Percentiles rank a stretch among this genome's conserved stretches.
phyloP scores from a whole-genome alignment of 2,797 vertebrate genomes.

The Danio aesculapii region DNA sequence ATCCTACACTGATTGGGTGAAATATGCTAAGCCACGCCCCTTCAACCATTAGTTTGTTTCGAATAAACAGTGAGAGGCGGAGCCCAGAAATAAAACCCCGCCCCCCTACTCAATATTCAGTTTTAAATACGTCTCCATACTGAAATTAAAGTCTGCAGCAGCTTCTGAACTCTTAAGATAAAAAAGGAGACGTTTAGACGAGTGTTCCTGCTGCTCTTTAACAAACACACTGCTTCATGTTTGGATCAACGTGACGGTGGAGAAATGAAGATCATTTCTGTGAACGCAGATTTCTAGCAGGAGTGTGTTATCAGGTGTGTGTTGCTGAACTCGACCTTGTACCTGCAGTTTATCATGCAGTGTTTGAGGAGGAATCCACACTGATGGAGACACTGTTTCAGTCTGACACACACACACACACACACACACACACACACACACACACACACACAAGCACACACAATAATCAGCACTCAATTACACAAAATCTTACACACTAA shows the following conservation, averaged over 20 bases:
- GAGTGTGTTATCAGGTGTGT: not conserved
- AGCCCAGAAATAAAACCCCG: no score
- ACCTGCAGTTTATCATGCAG: not conserved
- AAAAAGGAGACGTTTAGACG: not conserved
- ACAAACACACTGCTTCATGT: not conserved
- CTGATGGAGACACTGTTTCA: slow-evolving; percentile 33
- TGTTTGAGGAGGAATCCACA: not conserved
- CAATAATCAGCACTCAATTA: not conserved
- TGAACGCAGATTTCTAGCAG: not conserved
- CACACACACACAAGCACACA: slow-evolving; percentile 23
- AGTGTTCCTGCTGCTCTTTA: not conserved
- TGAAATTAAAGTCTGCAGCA: no score
- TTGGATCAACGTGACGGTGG: no score
- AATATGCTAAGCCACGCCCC: no score
- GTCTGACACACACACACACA: slow-evolving; percentile 25
- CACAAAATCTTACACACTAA: no score
- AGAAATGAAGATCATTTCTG: not conserved
- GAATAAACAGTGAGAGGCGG: no score
- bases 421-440: slow-evolving; percentile 13
- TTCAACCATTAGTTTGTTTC: no score
- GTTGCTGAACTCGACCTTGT: not conserved
- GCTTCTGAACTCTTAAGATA: no score
- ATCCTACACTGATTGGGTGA: no score
- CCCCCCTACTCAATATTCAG: no score
- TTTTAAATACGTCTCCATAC: no score